Evolutionary conservation across 2,113 vertebrate species (phyloP), one percentile per base, ranked within the genome.

Genomic region (Diglossa brunneiventris): DNA sequence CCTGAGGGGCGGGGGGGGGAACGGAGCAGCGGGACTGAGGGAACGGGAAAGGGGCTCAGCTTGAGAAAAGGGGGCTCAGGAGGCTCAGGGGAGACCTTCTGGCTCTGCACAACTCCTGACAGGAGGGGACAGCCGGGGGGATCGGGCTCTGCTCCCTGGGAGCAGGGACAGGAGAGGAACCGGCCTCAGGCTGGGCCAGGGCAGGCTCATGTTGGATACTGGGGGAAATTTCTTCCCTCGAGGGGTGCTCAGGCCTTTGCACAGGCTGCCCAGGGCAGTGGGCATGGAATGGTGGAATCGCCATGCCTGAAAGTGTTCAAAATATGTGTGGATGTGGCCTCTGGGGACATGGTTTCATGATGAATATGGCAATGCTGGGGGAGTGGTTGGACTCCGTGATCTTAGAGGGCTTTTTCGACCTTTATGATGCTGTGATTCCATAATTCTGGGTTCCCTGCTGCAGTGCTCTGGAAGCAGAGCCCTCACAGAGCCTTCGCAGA

Each of bases 11-110:
- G 5, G 24, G 55, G 53, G 53, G 3, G 17, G 3, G 62, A 3
- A 6, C 10, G 61, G 37, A 8, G 23, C 23, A 0, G 4, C 21
- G 1, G 58, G 28, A 17, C 58, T 35, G 47, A 14, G 16, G 27
- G 63, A 17, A n/a, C 63, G 5, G 52, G 20, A 10, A 30, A 7
- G 17, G 22, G 23, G n/a, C n/a, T 56, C 28, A n/a, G 41, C n/a
- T 22, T 23, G 50, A 19, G 61, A 16, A 19, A 13, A 23, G 63
- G 37, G 3, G 37, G 11, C 4, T 44, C 53, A 9, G 35, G 9
- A 13, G 44, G 3, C 0, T 6, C 39, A 13, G 39, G 39, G 41
- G 41, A 41, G 41, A 41, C 41, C 33, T 9, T 19, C 3, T 21
- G 12, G 55, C 64, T 55, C 39, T 79, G 22, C 19, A 46, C 41